Conservation (phyloP, 2,888 invertebrate genomes). For the Oxycera nigricornis region DNA sequence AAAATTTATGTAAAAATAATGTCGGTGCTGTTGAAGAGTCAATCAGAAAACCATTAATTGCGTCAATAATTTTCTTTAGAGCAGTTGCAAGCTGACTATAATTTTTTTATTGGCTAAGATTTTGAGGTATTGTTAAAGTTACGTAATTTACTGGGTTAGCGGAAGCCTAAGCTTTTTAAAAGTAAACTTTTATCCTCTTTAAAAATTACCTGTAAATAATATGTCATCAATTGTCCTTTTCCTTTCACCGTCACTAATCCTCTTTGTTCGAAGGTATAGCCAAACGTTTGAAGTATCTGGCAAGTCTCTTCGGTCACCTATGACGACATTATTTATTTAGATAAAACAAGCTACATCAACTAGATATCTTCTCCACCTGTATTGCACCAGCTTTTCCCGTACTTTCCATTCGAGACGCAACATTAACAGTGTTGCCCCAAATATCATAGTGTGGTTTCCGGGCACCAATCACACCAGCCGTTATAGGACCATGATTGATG, state of each 20-base stretch:
- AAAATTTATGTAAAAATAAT: too few species aligned
- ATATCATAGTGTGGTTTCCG: conserved; percentile 96
- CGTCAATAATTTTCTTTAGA: too few species aligned
- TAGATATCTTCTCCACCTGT: conserved; percentile 69
- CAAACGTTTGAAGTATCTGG: conserved; percentile 85
- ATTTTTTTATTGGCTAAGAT: too few species aligned
- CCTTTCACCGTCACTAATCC: conserved; percentile 96
- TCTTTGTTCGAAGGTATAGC: conserved; percentile 92
- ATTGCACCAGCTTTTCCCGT: conserved; percentile 95
- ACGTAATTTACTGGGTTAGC: too few species aligned
- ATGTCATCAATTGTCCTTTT: conserved; percentile 95
- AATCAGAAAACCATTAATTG: too few species aligned
- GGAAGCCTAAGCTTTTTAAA: too few species aligned
- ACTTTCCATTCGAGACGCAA: conserved; percentile 97
- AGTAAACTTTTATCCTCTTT: conserved; percentile 44
- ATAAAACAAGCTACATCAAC: background rate
- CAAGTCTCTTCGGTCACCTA: conserved; percentile 96
- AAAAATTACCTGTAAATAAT: conserved; percentile 75
- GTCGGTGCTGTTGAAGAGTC: too few species aligned
- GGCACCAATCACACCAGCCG: conserved; percentile 94
- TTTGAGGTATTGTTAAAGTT: too few species aligned
- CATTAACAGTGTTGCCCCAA: conserved; percentile 97
- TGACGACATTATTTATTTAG: too few species aligned
- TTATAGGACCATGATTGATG: conserved; percentile 94
- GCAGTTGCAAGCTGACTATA: too few species aligned